phyloP scores from a whole-genome alignment of 37 sponge, comb jelly and placozoan genomes.

The Geodia barretti region DNA sequence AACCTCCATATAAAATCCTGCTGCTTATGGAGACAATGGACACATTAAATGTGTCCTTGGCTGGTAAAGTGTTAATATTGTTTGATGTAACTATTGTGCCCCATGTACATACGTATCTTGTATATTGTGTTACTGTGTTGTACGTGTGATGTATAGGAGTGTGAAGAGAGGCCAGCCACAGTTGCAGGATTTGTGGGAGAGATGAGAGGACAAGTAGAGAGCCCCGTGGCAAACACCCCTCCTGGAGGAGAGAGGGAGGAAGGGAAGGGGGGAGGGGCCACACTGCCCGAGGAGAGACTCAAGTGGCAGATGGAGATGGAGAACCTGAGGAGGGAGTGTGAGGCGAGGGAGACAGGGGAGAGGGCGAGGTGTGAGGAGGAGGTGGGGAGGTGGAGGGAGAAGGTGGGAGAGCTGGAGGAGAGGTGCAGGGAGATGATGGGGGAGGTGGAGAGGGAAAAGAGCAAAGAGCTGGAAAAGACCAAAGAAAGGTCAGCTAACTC shows the following conservation, averaged over 20 bases:
- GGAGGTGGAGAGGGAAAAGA: neutral
- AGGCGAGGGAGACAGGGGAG: constrained; percentile 4
- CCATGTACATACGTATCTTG: no score
- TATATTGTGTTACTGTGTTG: no score
- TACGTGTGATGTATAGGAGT: neutral
- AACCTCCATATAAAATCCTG: no score
- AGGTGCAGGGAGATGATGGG: neutral
- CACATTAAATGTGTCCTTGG: no score
- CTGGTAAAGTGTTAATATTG: no score
- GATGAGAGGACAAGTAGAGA: neutral
- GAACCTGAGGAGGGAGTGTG: constrained; percentile 29
- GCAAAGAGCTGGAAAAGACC: neutral
- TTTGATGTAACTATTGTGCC: no score
- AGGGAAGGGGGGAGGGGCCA: neutral
- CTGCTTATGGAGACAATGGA: no score
- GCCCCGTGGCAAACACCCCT: neutral
- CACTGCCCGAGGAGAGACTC: constrained; percentile 45
- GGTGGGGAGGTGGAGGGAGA: neutral
- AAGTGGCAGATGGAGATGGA: constrained; percentile 54
- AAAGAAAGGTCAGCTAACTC: constrained; percentile 3
- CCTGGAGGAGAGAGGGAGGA: neutral
- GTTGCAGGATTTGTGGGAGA: neutral
- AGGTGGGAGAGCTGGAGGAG: neutral
- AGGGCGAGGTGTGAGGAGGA: neutral
- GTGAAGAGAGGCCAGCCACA: neutral